Percentiles rank a stretch among this genome's conserved stretches.
Evolutionary conservation across 2,113 vertebrate species (phyloP).

Genomic region (Cathartes aura): DNA sequence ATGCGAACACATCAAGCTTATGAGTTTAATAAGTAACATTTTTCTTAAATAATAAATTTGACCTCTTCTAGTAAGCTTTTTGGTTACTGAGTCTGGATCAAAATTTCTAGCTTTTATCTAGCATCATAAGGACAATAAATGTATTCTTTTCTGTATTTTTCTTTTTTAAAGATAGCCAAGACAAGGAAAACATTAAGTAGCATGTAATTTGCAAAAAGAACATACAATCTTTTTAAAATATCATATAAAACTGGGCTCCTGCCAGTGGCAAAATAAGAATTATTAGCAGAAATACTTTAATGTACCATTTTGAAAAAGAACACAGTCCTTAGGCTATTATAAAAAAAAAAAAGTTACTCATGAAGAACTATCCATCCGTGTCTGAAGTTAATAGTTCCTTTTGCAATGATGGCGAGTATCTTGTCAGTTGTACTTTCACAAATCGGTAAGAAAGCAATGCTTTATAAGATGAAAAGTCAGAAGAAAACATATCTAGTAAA

Average conservation of each 20-base stretch:
- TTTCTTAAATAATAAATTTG: not conserved
- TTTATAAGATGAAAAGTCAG: not conserved
- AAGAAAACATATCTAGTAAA: not conserved
- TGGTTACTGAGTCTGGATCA: not conserved
- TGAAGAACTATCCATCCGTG: not conserved
- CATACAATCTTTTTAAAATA: not conserved
- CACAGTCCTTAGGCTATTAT: not conserved
- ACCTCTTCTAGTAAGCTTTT: not conserved
- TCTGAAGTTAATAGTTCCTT: not conserved
- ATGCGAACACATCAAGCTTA: not conserved
- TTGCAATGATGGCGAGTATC: not conserved
- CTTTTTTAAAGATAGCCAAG: not conserved
- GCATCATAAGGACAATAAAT: not conserved
- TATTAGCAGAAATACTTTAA: not conserved
- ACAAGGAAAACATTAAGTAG: not conserved
- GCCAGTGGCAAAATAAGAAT: not conserved
- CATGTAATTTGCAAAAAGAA: not conserved
- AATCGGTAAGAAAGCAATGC: not conserved
- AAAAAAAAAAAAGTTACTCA: not conserved
- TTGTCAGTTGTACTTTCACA: not conserved
- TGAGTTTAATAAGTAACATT: not conserved
- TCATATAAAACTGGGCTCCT: not conserved
- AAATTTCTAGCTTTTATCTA: not conserved
- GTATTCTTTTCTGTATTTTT: not conserved
- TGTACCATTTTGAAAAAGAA: not conserved